phyloP scores from a whole-genome alignment of 2,888 invertebrate species.

The Eremobia ochroleuca region DNA sequence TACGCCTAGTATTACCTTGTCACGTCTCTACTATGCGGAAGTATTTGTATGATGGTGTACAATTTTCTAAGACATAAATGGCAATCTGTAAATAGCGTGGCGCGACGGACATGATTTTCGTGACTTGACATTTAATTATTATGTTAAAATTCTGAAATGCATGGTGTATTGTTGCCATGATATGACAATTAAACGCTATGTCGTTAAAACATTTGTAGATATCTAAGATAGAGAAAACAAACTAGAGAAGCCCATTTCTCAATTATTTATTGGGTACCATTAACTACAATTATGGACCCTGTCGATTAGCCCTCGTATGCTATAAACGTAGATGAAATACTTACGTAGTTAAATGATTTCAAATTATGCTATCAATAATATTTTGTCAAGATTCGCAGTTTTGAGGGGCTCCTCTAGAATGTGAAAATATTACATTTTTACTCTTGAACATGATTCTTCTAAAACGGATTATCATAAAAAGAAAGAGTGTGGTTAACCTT shows the following conservation, averaged over 20 bases:
- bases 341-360: too few relatives aligned
- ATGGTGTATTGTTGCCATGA: background rate
- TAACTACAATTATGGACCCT: too few relatives aligned
- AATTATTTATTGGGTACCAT: too few relatives aligned
- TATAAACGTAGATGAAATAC: background rate
- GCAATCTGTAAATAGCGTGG: conserved; percentile 13
- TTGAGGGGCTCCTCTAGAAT: background rate
- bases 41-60: conserved; percentile 27
- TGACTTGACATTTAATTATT: conserved; percentile 29
- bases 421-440: background rate
- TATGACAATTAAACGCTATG: background rate
- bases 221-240: background rate
- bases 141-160: background rate
- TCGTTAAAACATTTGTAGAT: background rate
- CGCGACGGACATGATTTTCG: conserved; percentile 19
- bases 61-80: conserved; percentile 34
- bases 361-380: background rate
- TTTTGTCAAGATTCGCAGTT: background rate
- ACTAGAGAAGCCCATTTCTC: background rate
- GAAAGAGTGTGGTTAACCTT: too few relatives aligned
- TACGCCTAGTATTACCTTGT: conserved; percentile 19
- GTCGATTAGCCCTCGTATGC: too few relatives aligned
- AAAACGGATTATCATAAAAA: background rate
- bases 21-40: background rate
- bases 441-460: background rate